Conservation (phyloP, 2,888 invertebrate genomes). For the Poecilus cupreus region DNA sequence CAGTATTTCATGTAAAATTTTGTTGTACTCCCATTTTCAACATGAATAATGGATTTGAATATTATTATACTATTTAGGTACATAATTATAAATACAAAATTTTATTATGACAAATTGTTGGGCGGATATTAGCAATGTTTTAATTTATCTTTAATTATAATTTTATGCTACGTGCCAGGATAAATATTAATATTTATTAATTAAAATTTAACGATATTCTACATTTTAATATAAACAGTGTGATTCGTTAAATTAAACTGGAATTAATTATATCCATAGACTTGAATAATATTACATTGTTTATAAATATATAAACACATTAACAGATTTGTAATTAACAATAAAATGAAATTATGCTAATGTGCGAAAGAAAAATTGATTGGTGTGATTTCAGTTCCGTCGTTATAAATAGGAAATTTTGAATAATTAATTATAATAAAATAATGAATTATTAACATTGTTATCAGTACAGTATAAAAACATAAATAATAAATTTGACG, state of each 20-base stretch:
- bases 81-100: neutral
- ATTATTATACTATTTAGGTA: neutral
- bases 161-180: neutral
- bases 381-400: too few relatives aligned
- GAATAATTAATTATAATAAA: too few relatives aligned
- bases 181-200: slow-evolving; percentile 30
- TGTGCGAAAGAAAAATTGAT: too few relatives aligned
- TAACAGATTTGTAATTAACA: too few relatives aligned
- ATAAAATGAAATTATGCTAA: too few relatives aligned
- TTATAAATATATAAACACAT: neutral
- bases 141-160: slow-evolving; percentile 7
- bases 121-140: slow-evolving; percentile 22
- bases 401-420: too few relatives aligned
- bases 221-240: neutral
- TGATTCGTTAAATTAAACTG: slow-evolving; percentile 5
- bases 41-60: slow-evolving; percentile 4
- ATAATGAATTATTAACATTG: too few relatives aligned
- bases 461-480: too few relatives aligned
- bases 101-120: slow-evolving; percentile 32
- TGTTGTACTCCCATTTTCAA: slow-evolving; percentile 2
- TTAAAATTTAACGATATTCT: slow-evolving; percentile 17
- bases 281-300: neutral
- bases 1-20: neutral
- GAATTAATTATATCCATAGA: slow-evolving; percentile 9
- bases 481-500: too few relatives aligned